Base-by-base conservation (phyloP, 2,113 vertebrate species). In the Pseudolaguvia tuberculata region DNA sequence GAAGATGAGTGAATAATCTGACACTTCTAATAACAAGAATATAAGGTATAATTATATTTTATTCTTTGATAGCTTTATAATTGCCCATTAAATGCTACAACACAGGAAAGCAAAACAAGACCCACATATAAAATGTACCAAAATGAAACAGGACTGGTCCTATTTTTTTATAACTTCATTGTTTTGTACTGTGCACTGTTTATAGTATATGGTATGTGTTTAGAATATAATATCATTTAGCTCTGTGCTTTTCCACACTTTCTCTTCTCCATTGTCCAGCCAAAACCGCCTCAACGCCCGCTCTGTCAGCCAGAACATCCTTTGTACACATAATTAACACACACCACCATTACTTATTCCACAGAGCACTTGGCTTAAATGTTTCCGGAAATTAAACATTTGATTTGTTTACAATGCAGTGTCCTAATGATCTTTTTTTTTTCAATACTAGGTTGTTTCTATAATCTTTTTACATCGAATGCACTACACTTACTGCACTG, bases 281-380 rank as follows among this genome's bases (percentile, higher is more conserved):
- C 65, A 72, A 78, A 78, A 63, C 48, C 15, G 7, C 53, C 18
- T 25, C 70, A 47, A 23, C 18, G 25, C 55, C 29, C 25, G 4
- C 25, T 75, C 20, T 27, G 57, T 58, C 53, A 31, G 62, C 63
- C 73, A 67, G 63, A 68, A 58, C 63, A 75, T 55, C 63, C 73
- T 57, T 39, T 68, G 52, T 57, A 53, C 29, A 53, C 67, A 35
- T 50, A 4, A 4, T 70, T 50, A 53, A 70, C 50, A 70, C 31
- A 70, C 50, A 70, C 50, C 67, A 21, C 45, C 29, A n/a, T 70
- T 50, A 52, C 23, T 50, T 50, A 50, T 50, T 70, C 27, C 50
- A 35, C 29, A 39, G 50, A 23, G 27, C 4, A 20, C 29, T 52
- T 31, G 53, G 53, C 20, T 35, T 9, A 35, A 53, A 21, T 8